Evolutionary conservation across 37 sponge, comb jelly and placozoan genomes (phyloP), one percentile per base, ranked within the genome.

Genomic region (Cladorhizidae sp.): DNA sequence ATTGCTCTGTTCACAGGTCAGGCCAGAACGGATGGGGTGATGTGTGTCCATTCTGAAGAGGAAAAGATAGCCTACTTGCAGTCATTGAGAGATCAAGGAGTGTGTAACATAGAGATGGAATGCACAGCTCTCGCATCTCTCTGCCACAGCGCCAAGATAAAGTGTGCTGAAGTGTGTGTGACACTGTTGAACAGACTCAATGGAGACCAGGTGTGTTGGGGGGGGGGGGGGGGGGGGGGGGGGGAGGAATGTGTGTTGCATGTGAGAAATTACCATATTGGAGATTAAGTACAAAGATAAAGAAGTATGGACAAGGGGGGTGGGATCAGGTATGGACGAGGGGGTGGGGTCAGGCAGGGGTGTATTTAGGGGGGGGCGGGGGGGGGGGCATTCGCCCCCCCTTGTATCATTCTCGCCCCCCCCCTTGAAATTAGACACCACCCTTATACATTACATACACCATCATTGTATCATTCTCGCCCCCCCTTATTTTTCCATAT

Each of bases 21-120:
- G 69, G 94, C 85, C 14, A 67, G 99, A 35, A 29, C 85, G 40
- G 99, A 98, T 71, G 99, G 99, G n/a, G 93, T 88, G 18, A 31
- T 94, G 21, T 98, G 99, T 76, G 91, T 90, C 37, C 76, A 84
- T 86, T 65, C 87, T 17, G 83, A 94, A 40, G 83, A 82, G 43
- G 91, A 96, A 12, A 89, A 92, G 67, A 50, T 83, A 55, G 93
- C 67, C 33, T 96, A 87, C 83, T 78, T 98, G 75, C 40, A 80
- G 65, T 39, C 62, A 11, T 62, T 88, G 20, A 49, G 83, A 31
- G 61, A 87, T 11, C 6, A 39, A 36, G 99, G 97, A 1, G 81
- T 96, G 26, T 54, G 55, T 17, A 98, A 98, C 74, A 96, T 98
- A 21, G 99, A 98, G 74, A 98, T 98, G 99, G 99, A 98, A 73